Conservation (phyloP, 2,888 invertebrate genomes). For the Bedellia somnulentella region DNA sequence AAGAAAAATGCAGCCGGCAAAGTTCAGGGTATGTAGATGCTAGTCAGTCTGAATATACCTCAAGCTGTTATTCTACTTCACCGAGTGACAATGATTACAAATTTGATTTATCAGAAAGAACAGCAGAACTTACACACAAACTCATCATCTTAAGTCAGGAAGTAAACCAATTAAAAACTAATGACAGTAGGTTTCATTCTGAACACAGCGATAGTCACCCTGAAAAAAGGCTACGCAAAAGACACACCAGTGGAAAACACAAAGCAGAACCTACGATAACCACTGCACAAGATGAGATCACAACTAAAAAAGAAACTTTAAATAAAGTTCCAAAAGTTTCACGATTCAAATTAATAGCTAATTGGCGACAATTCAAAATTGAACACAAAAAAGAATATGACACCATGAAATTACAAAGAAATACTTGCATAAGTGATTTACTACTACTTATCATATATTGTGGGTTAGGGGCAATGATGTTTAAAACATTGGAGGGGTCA, state of each 20-base stretch:
- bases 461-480: constrained; percentile 78
- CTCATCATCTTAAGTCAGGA: constrained; percentile 42
- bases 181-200: constrained; percentile 23
- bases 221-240: constrained; percentile 30
- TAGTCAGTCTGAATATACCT: constrained; percentile 54
- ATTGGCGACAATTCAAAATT: constrained; percentile 62
- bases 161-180: constrained; percentile 26
- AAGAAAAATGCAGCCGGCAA: constrained; percentile 31
- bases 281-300: constrained; percentile 7
- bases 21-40: constrained; percentile 53
- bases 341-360: constrained; percentile 36
- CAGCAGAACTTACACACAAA: constrained; percentile 46
- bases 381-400: constrained; percentile 60
- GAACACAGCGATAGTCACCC: constrained; percentile 13
- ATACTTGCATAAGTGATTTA: constrained; percentile 69
- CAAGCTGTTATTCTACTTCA: constrained; percentile 52
- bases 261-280: too few species aligned
- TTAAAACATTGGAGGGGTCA: constrained; percentile 80
- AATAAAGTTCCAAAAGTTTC: constrained; percentile 22
- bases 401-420: constrained; percentile 58
- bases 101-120: constrained; percentile 46
- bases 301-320: constrained; percentile 20
- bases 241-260: constrained; percentile 18
- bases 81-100: constrained; percentile 56
- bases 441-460: constrained; percentile 72